Evolutionary conservation across 2,797 vertebrate genomes (phyloP).

Genomic region (Benthosema pterotum): DNA sequence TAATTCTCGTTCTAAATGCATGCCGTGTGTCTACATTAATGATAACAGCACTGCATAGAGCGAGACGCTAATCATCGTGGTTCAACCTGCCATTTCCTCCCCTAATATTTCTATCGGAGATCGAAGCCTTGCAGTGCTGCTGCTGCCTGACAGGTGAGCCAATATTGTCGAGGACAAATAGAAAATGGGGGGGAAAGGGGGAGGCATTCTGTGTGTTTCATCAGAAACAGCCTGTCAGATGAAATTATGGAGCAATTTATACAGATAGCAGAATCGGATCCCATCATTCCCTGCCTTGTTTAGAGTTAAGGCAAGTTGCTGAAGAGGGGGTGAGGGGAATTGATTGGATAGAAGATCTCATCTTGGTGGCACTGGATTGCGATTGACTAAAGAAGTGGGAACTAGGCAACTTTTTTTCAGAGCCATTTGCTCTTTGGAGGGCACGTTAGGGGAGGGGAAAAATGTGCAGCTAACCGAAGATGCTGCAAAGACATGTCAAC

Average conservation of each 20-base stretch:
- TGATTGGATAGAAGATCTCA: slow-evolving; percentile 51
- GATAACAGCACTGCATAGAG: slow-evolving; percentile 46
- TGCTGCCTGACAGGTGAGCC: slow-evolving; percentile 59
- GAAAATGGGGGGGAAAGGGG: background rate
- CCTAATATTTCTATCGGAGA: slow-evolving; percentile 46
- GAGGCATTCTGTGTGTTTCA: slow-evolving; percentile 31
- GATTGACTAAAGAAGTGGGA: slow-evolving; percentile 57
- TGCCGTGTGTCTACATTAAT: slow-evolving; percentile 35
- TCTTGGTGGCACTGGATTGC: slow-evolving; percentile 54
- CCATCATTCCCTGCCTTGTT: slow-evolving; percentile 62
- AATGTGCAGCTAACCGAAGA: slow-evolving; percentile 19
- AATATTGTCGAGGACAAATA: slow-evolving; percentile 47
- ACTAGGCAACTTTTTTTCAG: slow-evolving; percentile 52
- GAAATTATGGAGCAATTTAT: slow-evolving; percentile 68
- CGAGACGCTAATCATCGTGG: slow-evolving; percentile 47
- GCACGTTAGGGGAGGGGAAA: slow-evolving; percentile 17
- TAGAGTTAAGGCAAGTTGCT: slow-evolving; percentile 54
- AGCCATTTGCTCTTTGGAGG: slow-evolving; percentile 32
- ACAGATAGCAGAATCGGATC: slow-evolving; percentile 66
- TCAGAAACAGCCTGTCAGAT: slow-evolving; percentile 54
- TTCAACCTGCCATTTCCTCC: slow-evolving; percentile 44
- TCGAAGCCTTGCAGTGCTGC: slow-evolving; percentile 38
- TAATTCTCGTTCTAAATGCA: slow-evolving; percentile 37
- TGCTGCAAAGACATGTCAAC: background rate
- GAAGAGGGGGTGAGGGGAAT: background rate